phyloP scores from a whole-genome alignment of 2,888 invertebrate species.

The Chalcosyrphus nemorum region DNA sequence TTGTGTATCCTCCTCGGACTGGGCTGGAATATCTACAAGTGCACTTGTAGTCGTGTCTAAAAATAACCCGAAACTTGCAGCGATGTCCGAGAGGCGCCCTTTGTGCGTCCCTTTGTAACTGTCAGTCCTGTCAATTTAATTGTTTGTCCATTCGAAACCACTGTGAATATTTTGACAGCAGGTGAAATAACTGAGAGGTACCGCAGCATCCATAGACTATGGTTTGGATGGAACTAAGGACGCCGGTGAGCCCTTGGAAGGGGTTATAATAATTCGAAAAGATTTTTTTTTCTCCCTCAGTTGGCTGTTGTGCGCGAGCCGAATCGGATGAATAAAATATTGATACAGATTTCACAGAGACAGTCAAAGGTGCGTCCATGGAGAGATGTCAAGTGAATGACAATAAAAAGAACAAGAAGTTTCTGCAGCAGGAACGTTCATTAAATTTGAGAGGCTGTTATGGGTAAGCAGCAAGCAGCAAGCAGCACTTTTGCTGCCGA shows the following conservation, averaged over 20 bases:
- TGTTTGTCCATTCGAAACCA: conserved; percentile 63
- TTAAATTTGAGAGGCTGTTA: conserved; percentile 60
- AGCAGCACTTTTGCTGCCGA: conserved; percentile 53
- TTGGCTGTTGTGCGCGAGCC: conserved; percentile 15
- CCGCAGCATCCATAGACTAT: conserved; percentile 44
- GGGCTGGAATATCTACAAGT: too few relatives aligned
- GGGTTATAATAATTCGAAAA: conserved; percentile 51
- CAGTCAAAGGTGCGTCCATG: background rate
- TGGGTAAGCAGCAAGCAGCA: conserved; percentile 43
- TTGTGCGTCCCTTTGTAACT: conserved; percentile 12
- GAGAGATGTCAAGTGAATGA: conserved; percentile 36
- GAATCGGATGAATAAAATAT: conserved; percentile 68
- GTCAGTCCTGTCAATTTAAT: conserved; percentile 69
- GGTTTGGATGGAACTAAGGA: too few relatives aligned
- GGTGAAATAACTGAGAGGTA: conserved; percentile 69
- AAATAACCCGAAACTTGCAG: background rate
- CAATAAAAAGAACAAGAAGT: conserved; percentile 11
- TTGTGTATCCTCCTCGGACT: background rate
- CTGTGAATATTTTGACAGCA: conserved; percentile 72
- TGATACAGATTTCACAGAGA: conserved; percentile 57
- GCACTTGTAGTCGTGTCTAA: conserved; percentile 13
- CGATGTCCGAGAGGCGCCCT: background rate
- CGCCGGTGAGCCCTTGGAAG: conserved; percentile 39
- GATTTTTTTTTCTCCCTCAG: background rate
- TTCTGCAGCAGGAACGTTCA: conserved; percentile 40